Evolutionary conservation across 2,113 vertebrate genomes (phyloP).

Genomic region (mouse (Mus musculus)): DNA sequence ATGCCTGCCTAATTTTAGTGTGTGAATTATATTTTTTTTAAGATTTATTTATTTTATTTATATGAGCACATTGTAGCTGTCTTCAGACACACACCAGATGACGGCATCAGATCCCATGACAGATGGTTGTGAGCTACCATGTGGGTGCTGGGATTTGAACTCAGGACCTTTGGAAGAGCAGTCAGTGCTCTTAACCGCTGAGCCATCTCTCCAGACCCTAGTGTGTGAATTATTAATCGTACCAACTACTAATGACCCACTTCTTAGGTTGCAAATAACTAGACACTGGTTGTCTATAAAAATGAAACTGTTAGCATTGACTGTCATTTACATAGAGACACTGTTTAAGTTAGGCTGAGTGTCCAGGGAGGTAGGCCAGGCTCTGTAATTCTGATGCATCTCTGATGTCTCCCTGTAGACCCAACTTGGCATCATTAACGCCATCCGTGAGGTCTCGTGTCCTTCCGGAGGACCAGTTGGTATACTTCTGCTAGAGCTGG

Average conservation of each 20-base stretch:
- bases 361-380: too few relatives aligned
- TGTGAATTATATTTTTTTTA: neutral
- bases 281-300: neutral
- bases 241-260: neutral
- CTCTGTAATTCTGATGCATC: neutral
- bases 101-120: too few relatives aligned
- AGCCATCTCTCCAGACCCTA: neutral
- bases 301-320: neutral
- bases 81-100: too few relatives aligned
- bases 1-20: neutral
- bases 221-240: neutral
- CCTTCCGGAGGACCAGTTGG: neutral
- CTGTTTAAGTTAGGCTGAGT: neutral
- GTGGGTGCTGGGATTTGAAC: too few relatives aligned
- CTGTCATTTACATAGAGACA: neutral
- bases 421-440: neutral
- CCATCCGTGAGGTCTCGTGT: neutral
- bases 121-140: too few relatives aligned
- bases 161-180: too few relatives aligned
- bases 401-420: neutral
- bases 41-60: too few relatives aligned
- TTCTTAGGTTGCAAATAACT: conserved; percentile 17
- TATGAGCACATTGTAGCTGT: too few relatives aligned
- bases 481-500: neutral
- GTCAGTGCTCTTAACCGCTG: too few relatives aligned